Percentiles rank a stretch among this genome's conserved stretches.
Conservation (phyloP, 2,113 vertebrate genomes). For the Pangasianodon hypophthalmus region DNA sequence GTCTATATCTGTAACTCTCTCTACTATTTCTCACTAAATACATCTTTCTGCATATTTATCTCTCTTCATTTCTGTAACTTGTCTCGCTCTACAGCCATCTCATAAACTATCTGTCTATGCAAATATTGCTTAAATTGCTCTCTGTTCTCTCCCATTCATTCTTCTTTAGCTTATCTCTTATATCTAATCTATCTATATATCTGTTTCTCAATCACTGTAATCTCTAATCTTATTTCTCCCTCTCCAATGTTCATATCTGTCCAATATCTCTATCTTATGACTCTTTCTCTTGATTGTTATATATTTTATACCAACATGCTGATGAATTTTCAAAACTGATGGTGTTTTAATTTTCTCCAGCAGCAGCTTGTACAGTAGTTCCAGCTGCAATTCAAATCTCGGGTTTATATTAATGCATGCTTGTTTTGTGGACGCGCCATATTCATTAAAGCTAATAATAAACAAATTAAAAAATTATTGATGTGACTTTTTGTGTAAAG, state of each 20-base stretch:
- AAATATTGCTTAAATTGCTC: background rate
- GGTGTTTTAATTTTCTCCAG: background rate
- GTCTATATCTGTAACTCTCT: background rate
- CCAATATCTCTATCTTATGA: background rate
- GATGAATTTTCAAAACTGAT: background rate
- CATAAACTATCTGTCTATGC: background rate
- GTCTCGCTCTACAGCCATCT: background rate
- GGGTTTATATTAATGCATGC: background rate
- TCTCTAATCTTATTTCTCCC: background rate
- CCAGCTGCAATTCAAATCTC: background rate
- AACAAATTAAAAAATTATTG: background rate
- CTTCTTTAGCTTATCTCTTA: background rate
- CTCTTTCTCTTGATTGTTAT: background rate
- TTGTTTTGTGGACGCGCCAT: background rate
- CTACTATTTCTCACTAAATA: background rate
- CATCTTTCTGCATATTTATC: background rate
- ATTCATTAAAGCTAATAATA: background rate
- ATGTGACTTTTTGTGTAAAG: background rate
- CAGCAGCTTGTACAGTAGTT: background rate
- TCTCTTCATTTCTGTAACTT: background rate
- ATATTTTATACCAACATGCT: background rate
- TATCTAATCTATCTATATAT: background rate
- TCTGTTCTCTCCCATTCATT: background rate
- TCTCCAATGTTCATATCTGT: background rate
- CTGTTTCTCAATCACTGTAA: background rate